Base-by-base conservation (phyloP, 1,140 invertebrate species). In the Euura lappo region DNA sequence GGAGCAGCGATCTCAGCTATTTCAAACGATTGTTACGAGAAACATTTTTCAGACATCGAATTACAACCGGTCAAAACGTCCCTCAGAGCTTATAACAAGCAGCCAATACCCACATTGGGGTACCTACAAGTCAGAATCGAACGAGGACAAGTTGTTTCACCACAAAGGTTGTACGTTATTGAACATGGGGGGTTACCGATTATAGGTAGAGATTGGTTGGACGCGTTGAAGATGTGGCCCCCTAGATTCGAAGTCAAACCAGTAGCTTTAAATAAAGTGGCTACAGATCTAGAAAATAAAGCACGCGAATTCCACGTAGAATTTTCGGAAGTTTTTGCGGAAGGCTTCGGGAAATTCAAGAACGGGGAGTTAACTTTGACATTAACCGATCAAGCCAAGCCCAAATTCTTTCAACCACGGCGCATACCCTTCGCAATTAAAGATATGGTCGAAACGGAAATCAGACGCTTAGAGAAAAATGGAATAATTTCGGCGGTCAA, bases 401-500 rank as follows among this genome's bases (percentile, higher is more conserved):
- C 47, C 7, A 51, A 51, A 51, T 51, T 51, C 11, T 11, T 51
- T 7, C 47, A 51, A 11, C 47, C 47, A 51, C 7, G 47, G 11
- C 7, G 11, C 7, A 51, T 51, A 11, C 47, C 47, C 47, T 51
- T 7, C 7, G 47, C 47, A 51, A 28, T 28, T 28, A 28, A 28
- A 28, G 28, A 28, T 28, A 28, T 28, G 28, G 28, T 28, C 28
- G 28, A 28, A 28, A 28, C 28, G 28, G 28, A 28, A 28, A 28
- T 28, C 28, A 28, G 28, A 28, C 28, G 28, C 28, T 46, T 80
- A n/a, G 77, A 77, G 60, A 75, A 76, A 66, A 66, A 46, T n/a
- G 77, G 74, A 2, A 69, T 78, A 0, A 78, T 80, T 64, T 65
- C 60, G 28, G 43, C 43, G 46, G 75, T 75, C 2, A 68, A 72